Conservation (phyloP, 2,888 invertebrate genomes). For the Caenorhabditis japonica region DNA sequence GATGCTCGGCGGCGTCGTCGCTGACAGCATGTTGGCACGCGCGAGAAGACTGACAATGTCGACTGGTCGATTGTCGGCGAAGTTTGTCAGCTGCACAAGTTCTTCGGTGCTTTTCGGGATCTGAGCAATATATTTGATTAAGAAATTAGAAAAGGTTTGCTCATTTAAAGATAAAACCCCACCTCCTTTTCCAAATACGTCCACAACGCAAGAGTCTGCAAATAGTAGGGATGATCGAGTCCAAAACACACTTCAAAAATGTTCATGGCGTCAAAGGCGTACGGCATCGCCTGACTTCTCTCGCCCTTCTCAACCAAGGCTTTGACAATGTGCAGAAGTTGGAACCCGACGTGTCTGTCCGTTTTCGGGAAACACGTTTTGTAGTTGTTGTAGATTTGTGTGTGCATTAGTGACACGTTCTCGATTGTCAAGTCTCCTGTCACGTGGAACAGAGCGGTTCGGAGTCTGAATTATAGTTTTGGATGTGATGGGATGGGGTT, state of each 20-base stretch:
- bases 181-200: conserved; percentile 74
- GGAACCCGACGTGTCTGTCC: conserved; percentile 75
- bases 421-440: conserved; percentile 66
- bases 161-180: background rate
- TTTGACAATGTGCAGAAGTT: conserved; percentile 73
- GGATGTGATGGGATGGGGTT: background rate
- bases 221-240: conserved; percentile 76
- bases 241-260: conserved; percentile 77
- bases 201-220: conserved; percentile 76
- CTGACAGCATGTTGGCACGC: conserved; percentile 59
- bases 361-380: conserved; percentile 74
- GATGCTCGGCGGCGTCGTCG: conserved; percentile 21
- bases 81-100: conserved; percentile 67
- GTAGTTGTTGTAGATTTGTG: conserved; percentile 73
- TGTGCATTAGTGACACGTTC: conserved; percentile 66
- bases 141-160: conserved; percentile 5
- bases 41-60: conserved; percentile 62
- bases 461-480: conserved; percentile 50
- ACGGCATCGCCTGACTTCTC: conserved; percentile 71
- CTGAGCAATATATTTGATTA: conserved; percentile 22
- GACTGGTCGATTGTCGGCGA: conserved; percentile 65
- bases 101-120: conserved; percentile 70
- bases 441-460: conserved; percentile 71
- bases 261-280: conserved; percentile 76
- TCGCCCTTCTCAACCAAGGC: conserved; percentile 67